Evolutionary conservation across 2,113 vertebrate genomes (phyloP), one percentile per base, ranked within the genome.

Genomic region (Egretta garzetta): DNA sequence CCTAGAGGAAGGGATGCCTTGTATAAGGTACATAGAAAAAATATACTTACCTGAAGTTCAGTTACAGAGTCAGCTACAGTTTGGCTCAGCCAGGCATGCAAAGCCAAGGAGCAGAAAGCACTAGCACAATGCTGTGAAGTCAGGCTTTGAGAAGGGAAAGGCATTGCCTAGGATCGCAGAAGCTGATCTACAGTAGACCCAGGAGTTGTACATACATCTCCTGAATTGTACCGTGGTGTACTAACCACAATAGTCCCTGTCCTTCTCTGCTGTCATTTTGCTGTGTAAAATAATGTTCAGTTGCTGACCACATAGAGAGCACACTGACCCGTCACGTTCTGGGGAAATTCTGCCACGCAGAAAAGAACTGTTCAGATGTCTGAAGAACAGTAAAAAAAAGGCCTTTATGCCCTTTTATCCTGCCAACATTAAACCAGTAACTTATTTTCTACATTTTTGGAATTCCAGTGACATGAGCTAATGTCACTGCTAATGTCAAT

Each of bases 1-100:
- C 97, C 91, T 96, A 96, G 77, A 97, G 95, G 95, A 91, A 96
- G 58, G 53, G 53, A 75, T 80, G 45, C 26, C 47, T 95, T 66
- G 35, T 50, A 72, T 58, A 73, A 94, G 4, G 66, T 75, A 50
- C 30, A 64, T 41, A 55, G 47, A 64, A 71, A 95, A 87, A 88
- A 8, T 20, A 41, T 6, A 76, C 11, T n/a, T 81, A 45, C 17
- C 58, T 93, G 39, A 87, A 85, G 20, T 53, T 94, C 62, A 39
- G 28, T 75, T 93, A 91, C 66, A 82, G 62, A 66, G 81, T 84
- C 83, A 84, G 26, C 27, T 79, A 60, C 32, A 37, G 0, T 75
- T 71, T 95, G 56, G 8, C 86, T 93, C 66, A 87, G 26, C 26
- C 62, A 92, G 56, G 28, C 18, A 8, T 14, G n/a, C 32, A 70